A percentile compares a stretch with the other conserved stretches of the same genome.
phyloP scores from a whole-genome alignment of 2,113 vertebrate species.

The Ascaphus truei region DNA sequence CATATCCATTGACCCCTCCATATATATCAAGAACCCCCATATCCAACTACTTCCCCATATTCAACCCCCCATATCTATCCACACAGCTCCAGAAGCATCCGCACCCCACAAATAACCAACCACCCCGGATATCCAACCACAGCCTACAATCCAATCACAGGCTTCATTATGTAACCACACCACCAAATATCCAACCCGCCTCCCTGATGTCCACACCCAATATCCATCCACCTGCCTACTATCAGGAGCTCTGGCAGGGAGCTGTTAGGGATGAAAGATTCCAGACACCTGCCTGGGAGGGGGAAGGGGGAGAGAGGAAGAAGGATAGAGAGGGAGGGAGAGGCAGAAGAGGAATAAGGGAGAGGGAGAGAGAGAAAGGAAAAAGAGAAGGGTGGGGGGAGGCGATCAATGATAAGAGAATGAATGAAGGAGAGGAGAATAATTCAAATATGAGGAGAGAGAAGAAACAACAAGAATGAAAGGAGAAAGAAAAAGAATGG shows the following conservation, averaged over 20 bases:
- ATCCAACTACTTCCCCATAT: no score
- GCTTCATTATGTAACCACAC: no score
- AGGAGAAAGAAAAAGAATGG: neutral
- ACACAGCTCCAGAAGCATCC: no score
- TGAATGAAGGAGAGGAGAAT: neutral
- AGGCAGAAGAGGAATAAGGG: no score
- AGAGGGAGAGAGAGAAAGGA: neutral
- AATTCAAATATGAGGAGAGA: neutral
- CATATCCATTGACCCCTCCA: no score
- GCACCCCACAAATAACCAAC: no score
- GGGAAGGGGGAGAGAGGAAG: no score
- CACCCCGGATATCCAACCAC: no score
- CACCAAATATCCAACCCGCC: no score
- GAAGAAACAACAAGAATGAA: neutral
- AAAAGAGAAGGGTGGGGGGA: neutral
- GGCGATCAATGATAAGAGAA: no score
- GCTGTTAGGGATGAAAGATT: conserved; percentile 13
- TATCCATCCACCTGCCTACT: neutral
- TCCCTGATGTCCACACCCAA: neutral
- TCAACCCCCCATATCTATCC: no score
- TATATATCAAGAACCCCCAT: no score
- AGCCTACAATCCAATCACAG: neutral
- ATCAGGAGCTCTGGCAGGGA: neutral
- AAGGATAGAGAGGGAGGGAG: neutral
- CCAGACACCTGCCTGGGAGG: conserved; percentile 17